Percentiles rank a stretch among this genome's conserved stretches.
phyloP scores from a whole-genome alignment of 2,113 vertebrate species.

The Daphoenositta chrysoptera region DNA sequence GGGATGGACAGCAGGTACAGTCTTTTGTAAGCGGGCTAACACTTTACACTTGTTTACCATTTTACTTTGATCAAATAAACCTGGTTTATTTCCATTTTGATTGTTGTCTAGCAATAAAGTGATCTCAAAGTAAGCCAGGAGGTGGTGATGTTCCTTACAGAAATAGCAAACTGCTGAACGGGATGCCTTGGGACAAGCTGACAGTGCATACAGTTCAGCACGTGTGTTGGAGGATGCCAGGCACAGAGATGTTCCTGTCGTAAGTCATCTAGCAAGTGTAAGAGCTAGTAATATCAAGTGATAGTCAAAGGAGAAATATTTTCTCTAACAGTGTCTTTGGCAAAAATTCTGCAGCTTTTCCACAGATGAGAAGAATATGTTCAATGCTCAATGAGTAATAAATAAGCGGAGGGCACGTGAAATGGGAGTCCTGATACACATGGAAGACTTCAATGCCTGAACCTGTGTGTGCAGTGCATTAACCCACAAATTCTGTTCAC shows the following conservation, averaged over 20 bases:
- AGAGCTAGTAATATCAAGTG: not conserved
- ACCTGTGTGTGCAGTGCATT: rapidly evolving
- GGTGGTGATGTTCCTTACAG: not conserved
- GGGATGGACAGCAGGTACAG: not conserved
- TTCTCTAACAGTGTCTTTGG: not conserved
- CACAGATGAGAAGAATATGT: not conserved
- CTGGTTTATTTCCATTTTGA: not conserved
- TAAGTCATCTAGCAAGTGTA: not conserved
- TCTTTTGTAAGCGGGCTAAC: not conserved
- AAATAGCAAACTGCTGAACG: not conserved
- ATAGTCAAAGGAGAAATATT: not conserved
- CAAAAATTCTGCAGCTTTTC: not conserved
- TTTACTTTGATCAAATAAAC: not conserved
- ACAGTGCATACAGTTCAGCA: not conserved
- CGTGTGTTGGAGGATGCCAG: not conserved
- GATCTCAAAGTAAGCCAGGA: not conserved
- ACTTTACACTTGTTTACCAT: not conserved
- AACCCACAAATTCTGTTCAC: not conserved
- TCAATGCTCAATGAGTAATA: not conserved
- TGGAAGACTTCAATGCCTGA: not conserved
- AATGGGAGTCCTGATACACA: not conserved
- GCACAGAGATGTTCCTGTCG: not conserved
- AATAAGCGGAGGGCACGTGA: rapidly evolving
- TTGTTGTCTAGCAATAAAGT: not conserved
- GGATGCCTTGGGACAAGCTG: not conserved